Evolutionary conservation across 2,797 vertebrate species (phyloP).

Genomic region (Syngnathus acus): DNA sequence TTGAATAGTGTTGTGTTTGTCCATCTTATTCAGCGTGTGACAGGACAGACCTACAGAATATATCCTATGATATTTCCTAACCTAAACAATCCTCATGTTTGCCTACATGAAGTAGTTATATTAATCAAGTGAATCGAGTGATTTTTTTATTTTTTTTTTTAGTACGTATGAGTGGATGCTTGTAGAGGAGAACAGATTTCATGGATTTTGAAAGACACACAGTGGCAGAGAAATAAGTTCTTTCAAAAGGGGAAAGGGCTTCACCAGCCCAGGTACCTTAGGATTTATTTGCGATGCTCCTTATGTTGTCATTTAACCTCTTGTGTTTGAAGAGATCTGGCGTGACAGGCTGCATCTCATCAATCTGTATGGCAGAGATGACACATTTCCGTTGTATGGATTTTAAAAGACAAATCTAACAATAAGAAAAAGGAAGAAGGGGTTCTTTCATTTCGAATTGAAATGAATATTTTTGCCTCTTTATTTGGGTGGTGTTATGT

Average conservation of each 20-base stretch:
- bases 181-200: neutral
- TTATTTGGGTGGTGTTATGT: too few species aligned
- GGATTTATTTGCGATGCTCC: neutral
- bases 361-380: neutral
- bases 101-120: too few species aligned
- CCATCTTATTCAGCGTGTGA: conserved; percentile 6
- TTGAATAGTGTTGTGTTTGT: neutral
- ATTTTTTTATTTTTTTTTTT: neutral
- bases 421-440: neutral
- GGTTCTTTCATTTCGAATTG: neutral
- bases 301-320: neutral
- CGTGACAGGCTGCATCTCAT: neutral
- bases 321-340: neutral
- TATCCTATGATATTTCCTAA: neutral
- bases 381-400: neutral
- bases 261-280: neutral
- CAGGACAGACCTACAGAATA: neutral
- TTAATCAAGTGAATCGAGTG: neutral
- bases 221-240: neutral
- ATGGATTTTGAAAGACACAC: neutral
- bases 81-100: too few species aligned
- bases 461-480: neutral
- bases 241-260: neutral
- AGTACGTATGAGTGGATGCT: neutral
- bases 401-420: neutral